phyloP scores from a whole-genome alignment of 2,113 vertebrate species.

The Crotalus tigris region DNA sequence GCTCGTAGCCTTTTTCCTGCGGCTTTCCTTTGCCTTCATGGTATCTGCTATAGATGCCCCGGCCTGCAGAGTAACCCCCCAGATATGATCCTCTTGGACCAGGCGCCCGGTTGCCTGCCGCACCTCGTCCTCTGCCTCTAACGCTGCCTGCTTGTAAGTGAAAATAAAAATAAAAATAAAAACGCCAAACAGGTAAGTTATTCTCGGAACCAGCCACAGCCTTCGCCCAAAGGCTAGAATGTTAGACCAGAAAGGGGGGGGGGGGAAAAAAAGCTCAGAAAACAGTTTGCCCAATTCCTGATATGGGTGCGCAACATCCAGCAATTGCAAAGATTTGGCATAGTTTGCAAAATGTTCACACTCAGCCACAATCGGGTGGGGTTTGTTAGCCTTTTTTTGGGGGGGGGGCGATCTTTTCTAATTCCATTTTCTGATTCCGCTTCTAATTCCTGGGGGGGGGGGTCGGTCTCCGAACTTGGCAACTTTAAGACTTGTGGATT shows the following conservation, averaged over 20 bases:
- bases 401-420: background rate
- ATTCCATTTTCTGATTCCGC: no score
- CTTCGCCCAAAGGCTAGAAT: background rate
- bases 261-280: no score
- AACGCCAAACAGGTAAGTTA: conserved; percentile 52
- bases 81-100: conserved; percentile 97
- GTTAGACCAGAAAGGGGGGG: background rate
- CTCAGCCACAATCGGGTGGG: no score
- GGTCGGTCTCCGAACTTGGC: background rate
- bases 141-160: conserved; percentile 96
- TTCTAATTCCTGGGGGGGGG: no score
- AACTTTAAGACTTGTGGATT: background rate
- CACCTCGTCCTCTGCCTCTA: conserved; percentile 94
- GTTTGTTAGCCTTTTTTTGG: no score
- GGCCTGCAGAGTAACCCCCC: conserved; percentile 96
- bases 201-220: fast-evolving
- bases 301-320: background rate
- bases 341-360: no score
- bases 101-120: conserved; percentile 88
- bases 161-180: conserved; percentile 64
- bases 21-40: conserved; percentile 98
- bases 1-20: conserved; percentile 92
- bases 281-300: background rate
- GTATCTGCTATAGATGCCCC: conserved; percentile 99
- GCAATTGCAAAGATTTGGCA: background rate